Evolutionary conservation across 2,113 vertebrate genomes (phyloP).

Genomic region (Oryzias woworae): DNA sequence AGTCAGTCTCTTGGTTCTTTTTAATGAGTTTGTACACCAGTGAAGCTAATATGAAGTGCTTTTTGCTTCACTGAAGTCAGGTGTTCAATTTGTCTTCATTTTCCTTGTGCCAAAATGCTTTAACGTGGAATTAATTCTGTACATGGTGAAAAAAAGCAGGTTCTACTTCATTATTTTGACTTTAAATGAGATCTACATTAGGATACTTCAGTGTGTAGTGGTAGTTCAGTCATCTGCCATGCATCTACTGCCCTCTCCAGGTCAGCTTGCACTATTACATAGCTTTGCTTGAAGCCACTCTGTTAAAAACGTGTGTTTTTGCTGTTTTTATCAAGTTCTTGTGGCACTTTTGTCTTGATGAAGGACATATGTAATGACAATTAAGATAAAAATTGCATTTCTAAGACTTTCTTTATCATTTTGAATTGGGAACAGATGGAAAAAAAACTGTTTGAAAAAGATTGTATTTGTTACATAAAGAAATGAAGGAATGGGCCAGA

Average conservation of each 20-base stretch:
- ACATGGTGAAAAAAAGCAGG: conserved; percentile 11
- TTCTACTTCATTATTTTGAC: conserved; percentile 22
- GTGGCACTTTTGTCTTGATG: too few relatives aligned
- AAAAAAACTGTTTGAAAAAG: too few relatives aligned
- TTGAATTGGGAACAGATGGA: too few relatives aligned
- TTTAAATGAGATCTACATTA: conserved; percentile 2
- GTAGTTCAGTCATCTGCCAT: conserved; percentile 20
- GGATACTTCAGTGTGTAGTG: not conserved
- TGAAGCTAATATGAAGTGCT: conserved; percentile 24
- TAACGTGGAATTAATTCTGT: conserved; percentile 22
- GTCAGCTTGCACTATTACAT: conserved; percentile 16
- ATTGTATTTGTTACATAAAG: too few relatives aligned
- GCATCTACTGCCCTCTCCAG: conserved; percentile 76
- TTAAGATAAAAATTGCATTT: too few relatives aligned
- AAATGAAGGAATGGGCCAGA: too few relatives aligned
- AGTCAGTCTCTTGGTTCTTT: not conserved
- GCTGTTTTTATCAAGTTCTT: too few relatives aligned
- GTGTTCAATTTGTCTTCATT: conserved; percentile 35
- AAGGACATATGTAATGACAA: too few relatives aligned
- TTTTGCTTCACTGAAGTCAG: conserved; percentile 18
- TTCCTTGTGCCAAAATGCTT: conserved; percentile 26
- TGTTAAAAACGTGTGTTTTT: too few relatives aligned
- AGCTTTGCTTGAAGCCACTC: not conserved
- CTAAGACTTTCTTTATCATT: too few relatives aligned
- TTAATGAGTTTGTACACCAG: conserved; percentile 4